These are phyloP conservation scores for Melipona beecheii DNA, from an alignment of 2,888 invertebrate genomes.

Conservation along the genomic window DNA sequence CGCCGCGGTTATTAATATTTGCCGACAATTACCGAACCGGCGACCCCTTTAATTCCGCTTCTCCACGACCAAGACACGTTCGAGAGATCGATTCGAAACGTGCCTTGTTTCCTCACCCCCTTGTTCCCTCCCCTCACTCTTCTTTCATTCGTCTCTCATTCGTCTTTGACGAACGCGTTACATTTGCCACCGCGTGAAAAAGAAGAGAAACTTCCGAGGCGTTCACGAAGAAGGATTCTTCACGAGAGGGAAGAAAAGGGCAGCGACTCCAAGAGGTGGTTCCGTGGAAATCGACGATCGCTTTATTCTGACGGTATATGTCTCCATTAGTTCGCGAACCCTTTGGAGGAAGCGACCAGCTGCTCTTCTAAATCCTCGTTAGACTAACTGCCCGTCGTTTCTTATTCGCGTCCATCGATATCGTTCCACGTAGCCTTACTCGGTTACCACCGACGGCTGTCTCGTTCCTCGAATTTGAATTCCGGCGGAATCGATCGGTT, in stretches of 20 bases:
- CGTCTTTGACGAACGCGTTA: no score
- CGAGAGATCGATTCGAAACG: conserved; percentile 69
- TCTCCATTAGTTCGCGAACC: conserved; percentile 70
- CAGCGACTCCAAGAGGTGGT: conserved; percentile 55
- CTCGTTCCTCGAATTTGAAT: background rate
- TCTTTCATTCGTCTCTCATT: no score
- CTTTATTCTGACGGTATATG: conserved; percentile 59
- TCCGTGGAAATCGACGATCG: conserved; percentile 59
- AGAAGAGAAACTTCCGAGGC: conserved; percentile 25
- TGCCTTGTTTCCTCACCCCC: conserved; percentile 14
- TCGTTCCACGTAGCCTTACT: background rate
- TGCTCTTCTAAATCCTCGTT: conserved; percentile 59
- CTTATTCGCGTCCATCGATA: background rate
- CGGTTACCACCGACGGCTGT: no score
- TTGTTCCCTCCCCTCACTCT: no score
- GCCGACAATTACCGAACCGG: conserved; percentile 82
- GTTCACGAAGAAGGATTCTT: no score
- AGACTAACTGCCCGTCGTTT: conserved; percentile 16
- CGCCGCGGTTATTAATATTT: conserved; percentile 83
- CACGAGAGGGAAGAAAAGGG: background rate
- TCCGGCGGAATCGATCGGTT: background rate
- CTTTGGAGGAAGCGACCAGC: conserved; percentile 49
- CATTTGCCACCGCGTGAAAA: conserved; percentile 1
- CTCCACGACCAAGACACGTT: conserved; percentile 78
- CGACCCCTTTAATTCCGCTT: conserved; percentile 81